Conservation (phyloP, 2,797 vertebrate genomes). For the Todus mexicanus region DNA sequence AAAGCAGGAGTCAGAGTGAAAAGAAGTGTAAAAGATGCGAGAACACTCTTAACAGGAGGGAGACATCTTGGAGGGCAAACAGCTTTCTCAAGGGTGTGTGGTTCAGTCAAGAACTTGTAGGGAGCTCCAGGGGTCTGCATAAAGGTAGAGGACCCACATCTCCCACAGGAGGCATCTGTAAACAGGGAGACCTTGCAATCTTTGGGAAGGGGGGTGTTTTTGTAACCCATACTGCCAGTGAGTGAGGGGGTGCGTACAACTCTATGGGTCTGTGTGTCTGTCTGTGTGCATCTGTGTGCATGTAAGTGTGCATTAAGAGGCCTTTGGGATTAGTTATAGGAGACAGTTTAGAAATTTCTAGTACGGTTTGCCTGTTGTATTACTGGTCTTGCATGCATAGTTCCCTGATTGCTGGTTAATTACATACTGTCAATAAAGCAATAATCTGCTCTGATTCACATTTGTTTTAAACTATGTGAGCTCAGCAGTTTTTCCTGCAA, state of each 20-base stretch:
- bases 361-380: neutral
- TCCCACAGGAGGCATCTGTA: neutral
- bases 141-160: neutral
- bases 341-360: neutral
- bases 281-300: neutral
- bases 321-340: neutral
- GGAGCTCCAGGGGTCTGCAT: neutral
- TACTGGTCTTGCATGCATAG: neutral
- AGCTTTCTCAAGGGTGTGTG: neutral
- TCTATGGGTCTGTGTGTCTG: accelerated
- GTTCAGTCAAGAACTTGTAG: neutral
- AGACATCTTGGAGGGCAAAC: neutral
- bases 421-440: neutral
- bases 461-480: neutral
- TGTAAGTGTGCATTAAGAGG: neutral
- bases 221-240: neutral
- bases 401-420: neutral
- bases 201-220: neutral
- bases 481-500: neutral
- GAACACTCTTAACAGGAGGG: neutral
- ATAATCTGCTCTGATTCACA: neutral
- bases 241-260: neutral
- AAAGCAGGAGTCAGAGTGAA: neutral
- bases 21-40: neutral
- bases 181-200: neutral